Percentiles rank a stretch among this genome's conserved stretches.
These are phyloP conservation scores for Epirrhoe alternata DNA, from an alignment of 2,888 invertebrate genomes.

Conservation along the genomic window DNA sequence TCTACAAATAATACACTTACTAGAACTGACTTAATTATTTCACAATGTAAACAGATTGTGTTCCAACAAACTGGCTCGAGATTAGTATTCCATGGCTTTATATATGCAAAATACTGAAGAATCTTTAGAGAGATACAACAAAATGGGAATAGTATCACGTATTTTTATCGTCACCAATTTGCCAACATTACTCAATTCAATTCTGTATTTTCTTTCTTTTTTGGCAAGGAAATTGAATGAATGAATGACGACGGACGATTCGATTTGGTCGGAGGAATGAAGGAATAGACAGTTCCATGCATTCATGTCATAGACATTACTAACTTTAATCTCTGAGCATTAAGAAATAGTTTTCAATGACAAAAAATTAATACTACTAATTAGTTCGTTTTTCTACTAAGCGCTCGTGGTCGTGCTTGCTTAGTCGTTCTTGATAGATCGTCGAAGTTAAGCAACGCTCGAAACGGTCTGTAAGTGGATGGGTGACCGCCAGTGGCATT, in stretches of 20 bases:
- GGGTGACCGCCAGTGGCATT: too few species aligned
- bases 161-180: conserved; percentile 71
- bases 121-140: conserved; percentile 51
- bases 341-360: too few species aligned
- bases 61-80: conserved; percentile 55
- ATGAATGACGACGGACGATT: conserved; percentile 50
- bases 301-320: too few species aligned
- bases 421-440: too few species aligned
- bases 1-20: conserved; percentile 63
- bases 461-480: too few species aligned
- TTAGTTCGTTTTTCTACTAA: too few species aligned
- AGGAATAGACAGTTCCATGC: too few species aligned
- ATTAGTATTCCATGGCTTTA: conserved; percentile 49
- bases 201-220: conserved; percentile 52
- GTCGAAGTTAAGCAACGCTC: too few species aligned
- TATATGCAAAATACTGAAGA: conserved; percentile 46
- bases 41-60: conserved; percentile 79
- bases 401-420: too few species aligned
- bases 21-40: conserved; percentile 59
- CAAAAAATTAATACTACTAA: too few species aligned
- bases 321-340: too few species aligned
- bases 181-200: conserved; percentile 80
- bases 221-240: conserved; percentile 72
- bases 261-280: too few species aligned
- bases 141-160: conserved; percentile 71